Evolutionary conservation across 2,888 invertebrate genomes (phyloP).

Genomic region (Lacanobia oleracea): DNA sequence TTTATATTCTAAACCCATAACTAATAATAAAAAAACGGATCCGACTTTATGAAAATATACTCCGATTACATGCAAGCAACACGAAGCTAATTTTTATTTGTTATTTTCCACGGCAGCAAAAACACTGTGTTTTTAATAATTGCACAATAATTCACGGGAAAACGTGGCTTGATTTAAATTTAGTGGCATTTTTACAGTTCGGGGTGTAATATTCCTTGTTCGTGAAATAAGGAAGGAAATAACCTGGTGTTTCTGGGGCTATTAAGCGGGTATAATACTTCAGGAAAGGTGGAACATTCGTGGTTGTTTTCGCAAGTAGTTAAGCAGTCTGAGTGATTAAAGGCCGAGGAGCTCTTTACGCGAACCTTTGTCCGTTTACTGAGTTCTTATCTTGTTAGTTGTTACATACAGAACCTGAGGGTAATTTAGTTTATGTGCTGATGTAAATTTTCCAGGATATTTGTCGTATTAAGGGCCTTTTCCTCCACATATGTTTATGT

Average conservation of each 20-base stretch:
- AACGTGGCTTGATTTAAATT: constrained; percentile 58
- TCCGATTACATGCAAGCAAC: constrained; percentile 51
- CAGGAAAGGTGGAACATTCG: constrained; percentile 37
- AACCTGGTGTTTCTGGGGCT: constrained; percentile 32
- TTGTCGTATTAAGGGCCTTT: not conserved
- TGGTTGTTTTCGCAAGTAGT: constrained; percentile 48
- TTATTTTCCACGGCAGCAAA: constrained; percentile 41
- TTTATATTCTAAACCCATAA: constrained; percentile 50
- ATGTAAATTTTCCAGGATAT: not conserved
- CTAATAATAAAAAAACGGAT: constrained; percentile 49
- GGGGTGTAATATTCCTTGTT: constrained; percentile 20
- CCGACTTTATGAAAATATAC: constrained; percentile 46
- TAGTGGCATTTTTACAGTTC: constrained; percentile 48
- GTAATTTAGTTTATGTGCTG: constrained; percentile 1
- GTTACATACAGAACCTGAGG: constrained; percentile 22
- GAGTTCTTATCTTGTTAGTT: constrained; percentile 22
- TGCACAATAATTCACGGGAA: constrained; percentile 62
- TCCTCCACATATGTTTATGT: too few species aligned
- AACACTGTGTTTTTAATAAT: constrained; percentile 62
- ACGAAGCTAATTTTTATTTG: constrained; percentile 57
- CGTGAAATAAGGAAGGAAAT: constrained; percentile 38
- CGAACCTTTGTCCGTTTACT: constrained; percentile 24
- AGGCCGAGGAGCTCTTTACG: constrained; percentile 24
- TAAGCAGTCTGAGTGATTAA: constrained; percentile 46
- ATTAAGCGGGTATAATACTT: constrained; percentile 40